phyloP scores from a whole-genome alignment of 2,888 invertebrate genomes.

The Drosophila multiciliata region DNA sequence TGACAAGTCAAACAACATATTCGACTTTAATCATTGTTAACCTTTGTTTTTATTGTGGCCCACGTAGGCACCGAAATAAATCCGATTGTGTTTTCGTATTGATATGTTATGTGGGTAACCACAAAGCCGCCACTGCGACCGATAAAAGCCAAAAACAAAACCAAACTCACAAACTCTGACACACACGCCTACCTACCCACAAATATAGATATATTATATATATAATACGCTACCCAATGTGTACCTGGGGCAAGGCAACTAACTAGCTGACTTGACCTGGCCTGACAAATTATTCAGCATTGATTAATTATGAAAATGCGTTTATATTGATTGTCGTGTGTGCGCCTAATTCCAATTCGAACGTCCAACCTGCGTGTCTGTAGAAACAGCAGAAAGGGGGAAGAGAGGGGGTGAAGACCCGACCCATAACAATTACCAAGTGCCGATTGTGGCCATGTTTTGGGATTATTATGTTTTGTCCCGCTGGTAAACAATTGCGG shows the following conservation, averaged over 20 bases:
- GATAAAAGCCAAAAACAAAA: slow-evolving; percentile 77
- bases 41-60: slow-evolving; percentile 19
- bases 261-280: slow-evolving; percentile 37
- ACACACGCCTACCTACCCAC: slow-evolving; percentile 14
- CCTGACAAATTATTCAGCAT: slow-evolving; percentile 79
- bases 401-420: not conserved
- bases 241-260: slow-evolving; percentile 40
- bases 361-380: slow-evolving; percentile 57
- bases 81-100: slow-evolving; percentile 46
- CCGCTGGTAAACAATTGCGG: slow-evolving; percentile 60
- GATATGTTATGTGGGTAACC: slow-evolving; percentile 69
- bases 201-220: not conserved
- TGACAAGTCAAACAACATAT: slow-evolving; percentile 2
- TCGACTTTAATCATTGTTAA: slow-evolving; percentile 20
- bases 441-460: slow-evolving; percentile 48
- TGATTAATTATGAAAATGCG: slow-evolving; percentile 81
- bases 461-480: slow-evolving; percentile 69
- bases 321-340: slow-evolving; percentile 74
- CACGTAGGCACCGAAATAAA: slow-evolving; percentile 34
- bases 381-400: slow-evolving; percentile 20
- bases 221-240: slow-evolving; percentile 2
- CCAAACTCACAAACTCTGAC: slow-evolving; percentile 25
- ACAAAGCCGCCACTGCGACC: slow-evolving; percentile 69
- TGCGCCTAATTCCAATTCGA: slow-evolving; percentile 54
- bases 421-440: slow-evolving; percentile 65